Percentiles rank a stretch among this genome's conserved stretches.
These are phyloP conservation scores for Corvus cornix DNA, from an alignment of 2,113 vertebrate genomes.

Conservation along the genomic window DNA sequence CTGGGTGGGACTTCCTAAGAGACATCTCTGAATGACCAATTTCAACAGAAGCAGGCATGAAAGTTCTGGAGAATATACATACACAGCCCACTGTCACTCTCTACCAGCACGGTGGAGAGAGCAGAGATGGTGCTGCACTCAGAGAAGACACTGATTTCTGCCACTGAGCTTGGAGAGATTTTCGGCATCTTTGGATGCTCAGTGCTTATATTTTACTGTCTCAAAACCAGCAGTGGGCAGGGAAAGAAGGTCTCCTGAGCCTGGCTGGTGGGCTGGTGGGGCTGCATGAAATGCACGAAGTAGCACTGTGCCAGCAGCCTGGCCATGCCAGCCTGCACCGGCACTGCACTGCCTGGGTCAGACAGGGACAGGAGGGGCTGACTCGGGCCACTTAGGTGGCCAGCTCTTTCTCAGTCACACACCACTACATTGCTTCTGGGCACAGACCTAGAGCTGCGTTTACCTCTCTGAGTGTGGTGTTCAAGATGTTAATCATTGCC, in stretches of 20 bases:
- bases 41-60: not conserved
- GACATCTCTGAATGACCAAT: not conserved
- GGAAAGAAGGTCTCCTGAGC: not conserved
- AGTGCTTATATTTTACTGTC: not conserved
- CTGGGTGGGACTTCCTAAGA: not conserved
- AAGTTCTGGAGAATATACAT: not conserved
- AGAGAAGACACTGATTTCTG: not conserved
- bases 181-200: not conserved
- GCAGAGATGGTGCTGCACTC: not conserved
- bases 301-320: fast-evolving
- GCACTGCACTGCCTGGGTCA: not conserved
- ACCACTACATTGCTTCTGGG: not conserved
- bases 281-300: fast-evolving
- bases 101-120: not conserved
- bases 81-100: not conserved
- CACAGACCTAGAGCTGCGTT: not conserved
- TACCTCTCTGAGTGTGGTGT: not conserved
- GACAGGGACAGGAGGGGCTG: not conserved
- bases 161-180: not conserved
- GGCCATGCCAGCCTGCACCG: fast-evolving
- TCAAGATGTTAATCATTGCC: not conserved
- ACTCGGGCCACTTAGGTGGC: fast-evolving
- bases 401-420: not conserved
- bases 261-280: not conserved
- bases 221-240: not conserved